Evolutionary conservation across 64 coral and sea anemone genomes (phyloP).

Genomic region (Porites australiensis): DNA sequence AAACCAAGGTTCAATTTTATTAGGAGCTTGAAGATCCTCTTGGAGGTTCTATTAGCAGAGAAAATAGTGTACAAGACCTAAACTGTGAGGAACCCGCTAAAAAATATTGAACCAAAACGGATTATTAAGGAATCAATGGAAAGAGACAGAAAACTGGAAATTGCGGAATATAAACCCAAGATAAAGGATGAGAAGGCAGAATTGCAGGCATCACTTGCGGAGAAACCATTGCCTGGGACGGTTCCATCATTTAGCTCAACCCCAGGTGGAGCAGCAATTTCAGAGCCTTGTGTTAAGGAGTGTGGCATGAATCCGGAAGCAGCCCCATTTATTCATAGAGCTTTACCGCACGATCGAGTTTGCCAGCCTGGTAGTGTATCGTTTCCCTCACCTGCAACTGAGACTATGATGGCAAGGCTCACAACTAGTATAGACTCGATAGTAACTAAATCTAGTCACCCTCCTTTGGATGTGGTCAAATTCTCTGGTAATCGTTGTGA

Average conservation of each 20-base stretch:
- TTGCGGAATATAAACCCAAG: no score
- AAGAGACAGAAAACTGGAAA: no score
- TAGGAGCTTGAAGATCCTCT: no score
- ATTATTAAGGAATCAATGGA: no score
- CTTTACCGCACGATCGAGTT: neutral
- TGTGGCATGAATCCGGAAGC: neutral
- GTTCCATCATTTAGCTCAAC: neutral
- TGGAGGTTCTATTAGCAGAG: no score
- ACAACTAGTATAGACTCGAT: no score
- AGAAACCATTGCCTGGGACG: neutral
- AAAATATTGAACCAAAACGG: no score
- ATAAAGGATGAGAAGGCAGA: no score
- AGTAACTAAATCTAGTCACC: conserved; percentile 70
- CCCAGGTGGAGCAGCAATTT: neutral
- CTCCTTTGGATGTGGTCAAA: conserved; percentile 63
- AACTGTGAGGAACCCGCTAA: no score
- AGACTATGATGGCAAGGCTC: conserved; percentile 23
- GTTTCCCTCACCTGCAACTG: neutral
- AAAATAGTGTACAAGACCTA: no score
- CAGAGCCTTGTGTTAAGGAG: neutral
- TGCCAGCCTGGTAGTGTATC: neutral
- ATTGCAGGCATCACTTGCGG: neutral
- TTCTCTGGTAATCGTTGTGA: conserved; percentile 68
- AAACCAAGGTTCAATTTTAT: no score
- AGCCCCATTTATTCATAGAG: no score